Percentiles rank a stretch among this genome's conserved stretches.
Evolutionary conservation across 2,888 invertebrate species (phyloP).

Genomic region (Siphlonurus alternatus): DNA sequence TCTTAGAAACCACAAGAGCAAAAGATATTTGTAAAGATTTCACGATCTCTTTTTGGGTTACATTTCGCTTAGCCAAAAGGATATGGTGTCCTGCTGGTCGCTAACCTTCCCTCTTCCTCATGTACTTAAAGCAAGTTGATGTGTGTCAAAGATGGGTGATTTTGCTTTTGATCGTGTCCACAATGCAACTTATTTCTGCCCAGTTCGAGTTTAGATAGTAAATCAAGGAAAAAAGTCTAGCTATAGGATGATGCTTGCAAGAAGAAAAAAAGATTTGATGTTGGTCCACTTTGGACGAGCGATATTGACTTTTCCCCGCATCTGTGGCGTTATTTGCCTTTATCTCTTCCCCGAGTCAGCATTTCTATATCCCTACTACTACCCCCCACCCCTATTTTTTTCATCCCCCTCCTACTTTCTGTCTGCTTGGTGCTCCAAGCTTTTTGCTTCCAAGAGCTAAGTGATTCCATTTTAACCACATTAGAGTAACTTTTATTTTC

Average conservation of each 20-base stretch:
- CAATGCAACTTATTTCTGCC: not conserved
- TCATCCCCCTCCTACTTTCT: not conserved
- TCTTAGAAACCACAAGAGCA: too few species aligned
- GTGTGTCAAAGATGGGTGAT: not conserved
- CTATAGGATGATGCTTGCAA: not conserved
- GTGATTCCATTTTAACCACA: slow-evolving; percentile 4
- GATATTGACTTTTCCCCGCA: slow-evolving; percentile 3
- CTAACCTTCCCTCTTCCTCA: too few species aligned
- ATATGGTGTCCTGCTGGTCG: too few species aligned
- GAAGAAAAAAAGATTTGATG: not conserved
- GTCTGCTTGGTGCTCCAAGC: not conserved
- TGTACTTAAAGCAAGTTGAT: not conserved
- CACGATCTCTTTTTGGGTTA: too few species aligned
- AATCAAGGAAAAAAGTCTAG: not conserved
- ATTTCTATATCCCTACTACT: not conserved
- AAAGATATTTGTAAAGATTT: too few species aligned
- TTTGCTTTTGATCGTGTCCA: not conserved
- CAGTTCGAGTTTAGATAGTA: not conserved
- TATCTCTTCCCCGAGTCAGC: slow-evolving; percentile 1
- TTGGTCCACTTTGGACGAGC: not conserved
- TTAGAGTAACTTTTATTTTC: not conserved
- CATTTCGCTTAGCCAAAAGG: too few species aligned
- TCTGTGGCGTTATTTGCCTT: slow-evolving; percentile 3
- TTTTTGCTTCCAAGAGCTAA: not conserved
- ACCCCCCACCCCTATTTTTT: not conserved